Evolutionary conservation across 2,113 vertebrate genomes (phyloP).

Genomic region (Lepus timidus): DNA sequence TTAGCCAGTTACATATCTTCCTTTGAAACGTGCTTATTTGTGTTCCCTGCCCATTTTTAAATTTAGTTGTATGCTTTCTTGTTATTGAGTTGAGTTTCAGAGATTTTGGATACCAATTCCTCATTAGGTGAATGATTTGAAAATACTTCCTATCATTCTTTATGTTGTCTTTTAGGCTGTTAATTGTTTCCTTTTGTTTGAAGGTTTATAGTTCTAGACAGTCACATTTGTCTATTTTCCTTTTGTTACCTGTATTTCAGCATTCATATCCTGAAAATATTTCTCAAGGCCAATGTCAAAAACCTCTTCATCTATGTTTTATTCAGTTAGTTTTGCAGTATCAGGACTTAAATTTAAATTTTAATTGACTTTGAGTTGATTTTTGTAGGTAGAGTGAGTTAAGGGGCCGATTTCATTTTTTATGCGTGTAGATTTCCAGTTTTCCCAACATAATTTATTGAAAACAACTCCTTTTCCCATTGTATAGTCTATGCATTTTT

Average conservation of each 20-base stretch:
- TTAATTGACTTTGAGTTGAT: neutral
- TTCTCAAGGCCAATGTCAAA: neutral
- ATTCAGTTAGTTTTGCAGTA: neutral
- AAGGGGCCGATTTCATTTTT: neutral
- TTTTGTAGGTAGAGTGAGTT: neutral
- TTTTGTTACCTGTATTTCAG: neutral
- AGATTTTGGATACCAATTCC: neutral
- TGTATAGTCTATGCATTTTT: too few species aligned
- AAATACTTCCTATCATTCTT: neutral
- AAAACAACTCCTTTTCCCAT: too few species aligned
- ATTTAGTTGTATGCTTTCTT: neutral
- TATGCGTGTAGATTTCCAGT: neutral
- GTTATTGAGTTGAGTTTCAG: neutral
- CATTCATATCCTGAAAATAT: neutral
- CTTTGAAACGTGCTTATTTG: neutral
- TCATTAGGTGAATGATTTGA: neutral
- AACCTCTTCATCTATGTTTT: neutral
- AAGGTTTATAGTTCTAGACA: neutral
- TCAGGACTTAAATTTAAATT: neutral
- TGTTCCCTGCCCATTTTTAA: neutral
- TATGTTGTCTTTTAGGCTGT: too few species aligned
- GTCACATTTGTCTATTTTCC: neutral
- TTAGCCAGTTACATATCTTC: neutral
- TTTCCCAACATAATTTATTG: too few species aligned
- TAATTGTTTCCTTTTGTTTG: neutral